A percentile compares a stretch with the other conserved stretches of the same genome.
Evolutionary conservation across 92 coral and sea anemone species (phyloP).

Genomic region (Parazoanthus darwini): DNA sequence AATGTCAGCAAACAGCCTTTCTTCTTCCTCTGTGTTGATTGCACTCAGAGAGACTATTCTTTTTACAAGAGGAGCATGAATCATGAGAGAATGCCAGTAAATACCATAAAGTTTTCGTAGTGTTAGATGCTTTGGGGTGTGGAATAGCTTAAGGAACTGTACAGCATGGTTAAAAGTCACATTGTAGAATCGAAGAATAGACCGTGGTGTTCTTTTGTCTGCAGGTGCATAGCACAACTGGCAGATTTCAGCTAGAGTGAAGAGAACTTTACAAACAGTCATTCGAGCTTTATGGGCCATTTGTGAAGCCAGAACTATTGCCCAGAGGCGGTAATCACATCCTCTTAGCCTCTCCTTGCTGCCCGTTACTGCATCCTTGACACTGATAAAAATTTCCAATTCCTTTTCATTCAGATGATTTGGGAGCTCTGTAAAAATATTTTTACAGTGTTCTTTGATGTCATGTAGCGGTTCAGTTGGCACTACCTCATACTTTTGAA

Average conservation of each 20-base stretch:
- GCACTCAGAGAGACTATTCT: not conserved
- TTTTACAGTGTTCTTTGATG: conserved; percentile 5
- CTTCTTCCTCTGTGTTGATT: conserved; percentile 29
- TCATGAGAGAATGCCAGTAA: not conserved
- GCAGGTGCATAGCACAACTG: conserved; percentile 45
- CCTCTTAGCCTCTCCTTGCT: not conserved
- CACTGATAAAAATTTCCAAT: not conserved
- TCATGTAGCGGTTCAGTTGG: not conserved
- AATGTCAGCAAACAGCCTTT: conserved; percentile 23
- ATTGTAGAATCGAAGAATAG: conserved; percentile 51
- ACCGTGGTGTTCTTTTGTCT: conserved; percentile 48
- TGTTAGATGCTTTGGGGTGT: conserved; percentile 39
- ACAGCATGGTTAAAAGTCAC: conserved; percentile 33
- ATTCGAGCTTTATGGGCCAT: not conserved
- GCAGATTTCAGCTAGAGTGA: conserved; percentile 1
- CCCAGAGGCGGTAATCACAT: not conserved
- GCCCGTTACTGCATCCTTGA: not conserved
- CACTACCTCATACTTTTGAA: not conserved
- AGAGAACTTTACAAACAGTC: not conserved
- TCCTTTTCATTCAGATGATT: not conserved
- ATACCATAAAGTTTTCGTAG: conserved; percentile 47
- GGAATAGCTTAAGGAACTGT: conserved; percentile 12
- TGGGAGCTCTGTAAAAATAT: conserved; percentile 2
- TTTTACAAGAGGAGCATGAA: not conserved
- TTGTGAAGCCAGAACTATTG: not conserved